Evolutionary conservation across 2,113 vertebrate species (phyloP).

Genomic region (Daphoenositta chrysoptera): DNA sequence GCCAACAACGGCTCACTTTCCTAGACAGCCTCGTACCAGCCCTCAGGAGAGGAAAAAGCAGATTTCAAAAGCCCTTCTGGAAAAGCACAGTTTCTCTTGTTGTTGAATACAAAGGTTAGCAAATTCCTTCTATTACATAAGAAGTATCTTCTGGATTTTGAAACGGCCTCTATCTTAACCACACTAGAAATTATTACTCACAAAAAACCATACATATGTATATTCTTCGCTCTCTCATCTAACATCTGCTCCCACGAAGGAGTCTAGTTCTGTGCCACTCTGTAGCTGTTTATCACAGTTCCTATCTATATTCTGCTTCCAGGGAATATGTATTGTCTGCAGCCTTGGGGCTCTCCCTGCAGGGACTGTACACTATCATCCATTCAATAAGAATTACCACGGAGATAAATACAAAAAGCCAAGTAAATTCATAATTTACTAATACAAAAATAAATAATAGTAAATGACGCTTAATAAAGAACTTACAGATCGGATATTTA

Average conservation of each 20-base stretch:
- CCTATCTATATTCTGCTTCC: not conserved
- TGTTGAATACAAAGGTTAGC: not conserved
- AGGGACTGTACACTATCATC: not conserved
- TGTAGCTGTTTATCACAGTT: not conserved
- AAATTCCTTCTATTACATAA: not conserved
- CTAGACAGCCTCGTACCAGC: slow-evolving; percentile 13
- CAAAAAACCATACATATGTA: not conserved
- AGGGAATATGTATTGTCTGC: not conserved
- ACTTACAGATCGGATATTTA: not conserved
- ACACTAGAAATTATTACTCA: not conserved
- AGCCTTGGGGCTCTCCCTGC: not conserved
- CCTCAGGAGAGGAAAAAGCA: not conserved
- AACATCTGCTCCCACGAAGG: not conserved
- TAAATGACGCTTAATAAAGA: not conserved
- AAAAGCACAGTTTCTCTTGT: not conserved
- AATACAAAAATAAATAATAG: not conserved
- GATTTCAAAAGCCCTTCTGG: not conserved
- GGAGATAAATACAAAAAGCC: not conserved
- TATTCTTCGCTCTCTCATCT: not conserved
- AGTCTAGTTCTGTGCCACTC: not conserved
- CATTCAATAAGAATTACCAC: not conserved
- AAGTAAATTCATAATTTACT: not conserved
- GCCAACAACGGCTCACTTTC: slow-evolving; percentile 25
- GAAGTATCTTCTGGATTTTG: not conserved
- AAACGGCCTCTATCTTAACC: not conserved